Evolutionary conservation across 2,113 vertebrate genomes (phyloP), one percentile per base, ranked within the genome.

Genomic region (Spea multiplicata): DNA sequence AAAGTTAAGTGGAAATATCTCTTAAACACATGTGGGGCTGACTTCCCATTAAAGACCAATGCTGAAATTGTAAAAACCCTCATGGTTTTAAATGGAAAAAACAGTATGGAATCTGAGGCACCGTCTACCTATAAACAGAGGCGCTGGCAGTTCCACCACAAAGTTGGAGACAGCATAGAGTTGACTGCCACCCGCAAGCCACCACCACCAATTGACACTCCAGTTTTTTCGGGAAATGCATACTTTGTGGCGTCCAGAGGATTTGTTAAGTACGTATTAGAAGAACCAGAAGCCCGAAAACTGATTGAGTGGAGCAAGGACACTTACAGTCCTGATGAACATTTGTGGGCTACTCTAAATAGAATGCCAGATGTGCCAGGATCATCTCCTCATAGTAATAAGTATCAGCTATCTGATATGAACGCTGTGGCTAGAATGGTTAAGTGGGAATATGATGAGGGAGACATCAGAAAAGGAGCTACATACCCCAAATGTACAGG

Each of bases 31-130:
- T 94, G 92, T 5, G 92, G 93, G 30, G 75, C 87, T 4, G 93
- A 94, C 81, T 93, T 94, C 62, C 92, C 93, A 47, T 86, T 94
- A 14, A 94, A 94, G 85, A 93, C 90, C 62, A 94, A 94, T 1
- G 12, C 83, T 14, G 91, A 94, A 67, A 91, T 91, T 8, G 88
- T 94, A 16, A 79, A 13, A 8, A 12, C 50, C 6, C 83, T 93
- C 44, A 91, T 88, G 65, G 5, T 44, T 14, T 84, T 94, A 0
- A 88, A 88, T 0, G 92, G 91, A 3, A 89, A 65, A 67, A 94
- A 93, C 83, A 92, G 84, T 73, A 48, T 93, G 87, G 92, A 94
- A 83, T 83, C 91, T 0, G 90, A 91, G 74, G 45, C 4, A 13
- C 84, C 88, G 17, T 52, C 13, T 0, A 0, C 3, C 3, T 0